Percentiles rank a stretch among this genome's conserved stretches.
phyloP scores from a whole-genome alignment of 35 echinoderm and acorn worm genomes.

The Chiridota heheva region DNA sequence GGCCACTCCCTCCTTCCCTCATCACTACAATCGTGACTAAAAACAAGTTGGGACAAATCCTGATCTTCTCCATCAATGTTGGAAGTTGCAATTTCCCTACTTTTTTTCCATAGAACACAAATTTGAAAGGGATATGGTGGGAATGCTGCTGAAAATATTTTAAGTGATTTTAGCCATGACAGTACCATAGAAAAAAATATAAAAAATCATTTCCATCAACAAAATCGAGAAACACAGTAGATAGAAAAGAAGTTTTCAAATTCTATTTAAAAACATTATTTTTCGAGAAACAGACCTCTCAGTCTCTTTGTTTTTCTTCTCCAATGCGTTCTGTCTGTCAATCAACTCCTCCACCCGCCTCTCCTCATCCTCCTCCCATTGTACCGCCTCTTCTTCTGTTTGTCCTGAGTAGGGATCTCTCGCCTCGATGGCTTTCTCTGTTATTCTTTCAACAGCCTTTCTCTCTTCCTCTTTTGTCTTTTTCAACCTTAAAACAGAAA shows the following conservation, averaged over 20 bases:
- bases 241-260: too few species aligned
- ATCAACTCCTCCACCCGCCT: slow-evolving; percentile 24
- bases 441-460: slow-evolving; percentile 15
- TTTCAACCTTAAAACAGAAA: slow-evolving; percentile 37
- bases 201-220: not conserved
- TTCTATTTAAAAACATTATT: not conserved
- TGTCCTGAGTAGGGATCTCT: slow-evolving; percentile 47
- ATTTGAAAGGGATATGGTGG: too few species aligned
- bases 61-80: too few species aligned
- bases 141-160: too few species aligned
- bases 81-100: too few species aligned
- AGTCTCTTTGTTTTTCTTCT: slow-evolving; percentile 46
- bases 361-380: slow-evolving; percentile 15
- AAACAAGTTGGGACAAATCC: too few species aligned
- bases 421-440: slow-evolving; percentile 36
- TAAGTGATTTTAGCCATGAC: not conserved
- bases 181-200: not conserved
- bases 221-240: not conserved
- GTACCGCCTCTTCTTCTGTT: slow-evolving; percentile 30
- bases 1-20: too few species aligned
- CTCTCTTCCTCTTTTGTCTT: slow-evolving; percentile 47
- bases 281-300: slow-evolving; percentile 14
- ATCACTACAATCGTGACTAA: too few species aligned
- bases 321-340: slow-evolving; percentile 20
- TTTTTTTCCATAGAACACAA: too few species aligned